Base-by-base conservation (phyloP, 2,113 vertebrate species). In the Cynopterus brachyotis region DNA sequence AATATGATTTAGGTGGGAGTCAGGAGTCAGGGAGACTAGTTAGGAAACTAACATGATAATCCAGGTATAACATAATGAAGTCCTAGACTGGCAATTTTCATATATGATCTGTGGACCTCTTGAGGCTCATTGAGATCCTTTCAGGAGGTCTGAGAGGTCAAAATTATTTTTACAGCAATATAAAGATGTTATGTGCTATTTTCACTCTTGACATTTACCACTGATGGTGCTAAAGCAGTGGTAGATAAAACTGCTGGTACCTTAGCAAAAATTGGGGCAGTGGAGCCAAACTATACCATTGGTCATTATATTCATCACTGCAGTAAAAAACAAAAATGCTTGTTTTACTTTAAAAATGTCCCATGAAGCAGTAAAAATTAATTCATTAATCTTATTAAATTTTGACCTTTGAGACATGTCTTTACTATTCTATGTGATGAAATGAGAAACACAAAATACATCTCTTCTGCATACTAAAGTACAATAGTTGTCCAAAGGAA, bases 381-480 rank as follows among this genome's bases (percentile, higher is more conserved):
- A 76, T 86, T 69, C 30, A 59, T 70, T 69, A 66, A 9, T 86
- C 87, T 87, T 82, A 53, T 62, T 83, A 95, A 81, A 73, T 91
- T 90, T 96, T 6, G 3, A n/a, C 53, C 75, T 84, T 89, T 86
- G 35, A 91, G 6, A 47, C 28, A 37, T 47, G 8, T 89, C 64
- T 67, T 94, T 67, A 84, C 37, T 89, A 37, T 72, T 87, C 4
- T 66, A 47, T 97, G 15, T 91, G n/a, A 84, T 91, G 6, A 96
- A 97, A 84, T 92, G 57, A 26, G 32, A 94, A 88, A 12, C 59
- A 81, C 66, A 73, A 73, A 80, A 85, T 57, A 83, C 88, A 95
- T 45, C 62, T 30, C 19, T 78, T 90, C n/a, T 73, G n/a, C 40
- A 45, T 79, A 45, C 13, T 32, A 35, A 82, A 42, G 15, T 93